Evolutionary conservation across 2,888 invertebrate genomes (phyloP).

Genomic region (Pandemis corylana): DNA sequence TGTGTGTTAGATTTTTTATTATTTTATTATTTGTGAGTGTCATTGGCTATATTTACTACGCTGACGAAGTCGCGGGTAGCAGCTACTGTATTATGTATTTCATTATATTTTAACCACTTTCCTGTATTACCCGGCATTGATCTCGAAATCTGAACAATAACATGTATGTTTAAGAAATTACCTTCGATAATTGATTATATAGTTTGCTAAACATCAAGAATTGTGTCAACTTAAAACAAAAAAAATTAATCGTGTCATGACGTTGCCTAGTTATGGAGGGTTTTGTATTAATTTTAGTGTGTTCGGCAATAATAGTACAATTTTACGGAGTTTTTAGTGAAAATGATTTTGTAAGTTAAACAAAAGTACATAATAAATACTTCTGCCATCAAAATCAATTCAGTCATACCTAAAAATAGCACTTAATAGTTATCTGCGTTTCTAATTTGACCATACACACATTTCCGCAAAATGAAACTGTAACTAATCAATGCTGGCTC

Average conservation of each 20-base stretch:
- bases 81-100: neutral
- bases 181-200: slow-evolving; percentile 32
- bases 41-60: too few species aligned
- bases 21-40: too few species aligned
- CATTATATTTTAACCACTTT: neutral
- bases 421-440: neutral
- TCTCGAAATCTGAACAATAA: neutral
- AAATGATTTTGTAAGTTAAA: neutral
- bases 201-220: slow-evolving; percentile 14
- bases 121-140: neutral
- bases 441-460: neutral
- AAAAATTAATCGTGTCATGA: neutral
- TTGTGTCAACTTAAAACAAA: neutral
- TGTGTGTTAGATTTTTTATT: too few species aligned
- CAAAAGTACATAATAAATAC: neutral
- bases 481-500: too few species aligned
- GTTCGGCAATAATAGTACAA: slow-evolving; percentile 1
- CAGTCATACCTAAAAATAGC: neutral
- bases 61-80: too few species aligned
- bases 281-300: neutral
- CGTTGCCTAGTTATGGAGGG: slow-evolving; percentile 6
- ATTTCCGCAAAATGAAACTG: too few species aligned
- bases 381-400: neutral
- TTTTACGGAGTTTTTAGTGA: slow-evolving; percentile 3
- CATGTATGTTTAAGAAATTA: slow-evolving; percentile 19